A percentile compares a stretch with the other conserved stretches of the same genome.
These are phyloP conservation scores for Alaudala cheleensis DNA, from an alignment of 2,113 vertebrate species.

Conservation along the genomic window DNA sequence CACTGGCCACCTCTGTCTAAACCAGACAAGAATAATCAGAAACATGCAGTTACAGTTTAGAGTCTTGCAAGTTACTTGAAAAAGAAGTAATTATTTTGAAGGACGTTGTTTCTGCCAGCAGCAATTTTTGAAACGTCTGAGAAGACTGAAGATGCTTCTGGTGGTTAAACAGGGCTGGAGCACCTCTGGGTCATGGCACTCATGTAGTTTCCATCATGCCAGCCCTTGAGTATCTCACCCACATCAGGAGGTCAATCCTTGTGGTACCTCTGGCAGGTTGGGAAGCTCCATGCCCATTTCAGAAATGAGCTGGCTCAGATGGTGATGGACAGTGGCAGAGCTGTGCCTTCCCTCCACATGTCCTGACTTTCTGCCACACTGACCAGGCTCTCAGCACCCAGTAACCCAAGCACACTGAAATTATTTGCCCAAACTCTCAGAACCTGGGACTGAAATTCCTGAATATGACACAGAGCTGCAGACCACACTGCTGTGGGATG, in stretches of 20 bases:
- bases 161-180: neutral
- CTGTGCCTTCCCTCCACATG: neutral
- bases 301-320: neutral
- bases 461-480: conserved; percentile 13
- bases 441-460: conserved; percentile 11
- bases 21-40: neutral
- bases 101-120: neutral
- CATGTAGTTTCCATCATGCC: neutral
- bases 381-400: neutral
- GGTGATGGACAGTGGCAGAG: neutral
- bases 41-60: neutral
- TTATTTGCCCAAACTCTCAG: neutral
- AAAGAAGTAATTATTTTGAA: neutral
- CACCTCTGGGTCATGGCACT: neutral
- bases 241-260: neutral
- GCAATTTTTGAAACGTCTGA: neutral
- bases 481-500: neutral
- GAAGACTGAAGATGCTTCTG: neutral
- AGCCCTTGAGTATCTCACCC: neutral
- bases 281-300: neutral
- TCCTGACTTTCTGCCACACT: neutral
- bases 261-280: neutral
- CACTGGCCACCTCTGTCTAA: neutral
- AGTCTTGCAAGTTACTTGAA: neutral
- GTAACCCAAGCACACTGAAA: neutral